These are phyloP conservation scores for Brachionus koreanus DNA, from an alignment of 1,140 invertebrate species.

Conservation along the genomic window DNA sequence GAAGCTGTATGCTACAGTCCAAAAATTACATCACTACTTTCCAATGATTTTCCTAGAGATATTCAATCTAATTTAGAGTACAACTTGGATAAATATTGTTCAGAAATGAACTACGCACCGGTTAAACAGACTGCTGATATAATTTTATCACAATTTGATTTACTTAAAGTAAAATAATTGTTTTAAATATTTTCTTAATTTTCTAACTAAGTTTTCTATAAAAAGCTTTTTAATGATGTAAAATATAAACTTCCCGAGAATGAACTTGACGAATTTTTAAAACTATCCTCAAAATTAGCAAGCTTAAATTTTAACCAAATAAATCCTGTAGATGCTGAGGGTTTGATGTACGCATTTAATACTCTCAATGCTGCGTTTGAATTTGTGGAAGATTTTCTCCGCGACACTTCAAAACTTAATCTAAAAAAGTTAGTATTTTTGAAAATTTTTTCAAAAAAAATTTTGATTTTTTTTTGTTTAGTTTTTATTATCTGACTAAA, in stretches of 20 bases:
- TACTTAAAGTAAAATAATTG: not conserved
- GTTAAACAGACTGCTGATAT: not conserved
- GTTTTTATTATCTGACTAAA: slow-evolving; percentile 13
- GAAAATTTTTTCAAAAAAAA: not conserved
- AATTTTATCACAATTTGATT: slow-evolving; percentile 1
- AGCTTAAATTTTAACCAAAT: slow-evolving; percentile 33
- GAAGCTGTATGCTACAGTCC: slow-evolving; percentile 15
- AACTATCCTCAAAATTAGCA: not conserved
- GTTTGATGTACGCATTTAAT: slow-evolving; percentile 3
- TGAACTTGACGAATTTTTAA: not conserved
- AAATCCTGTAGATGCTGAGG: not conserved
- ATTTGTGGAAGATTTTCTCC: slow-evolving; percentile 17
- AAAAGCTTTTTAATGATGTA: not conserved
- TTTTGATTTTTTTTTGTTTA: not conserved
- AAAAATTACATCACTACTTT: slow-evolving; percentile 19
- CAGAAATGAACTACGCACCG: not conserved
- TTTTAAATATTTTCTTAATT: not conserved
- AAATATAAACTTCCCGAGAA: slow-evolving; percentile 13
- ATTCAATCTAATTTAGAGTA: slow-evolving; percentile 36
- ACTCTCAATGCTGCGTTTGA: slow-evolving; percentile 3
- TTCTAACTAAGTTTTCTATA: not conserved
- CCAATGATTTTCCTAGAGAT: not conserved
- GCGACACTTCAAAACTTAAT: slow-evolving; percentile 24
- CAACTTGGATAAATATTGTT: slow-evolving; percentile 13
- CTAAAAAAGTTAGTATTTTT: slow-evolving; percentile 13